A percentile compares a stretch with the other conserved stretches of the same genome.
phyloP scores from a whole-genome alignment of 2,113 vertebrate genomes.

The Natator depressus region DNA sequence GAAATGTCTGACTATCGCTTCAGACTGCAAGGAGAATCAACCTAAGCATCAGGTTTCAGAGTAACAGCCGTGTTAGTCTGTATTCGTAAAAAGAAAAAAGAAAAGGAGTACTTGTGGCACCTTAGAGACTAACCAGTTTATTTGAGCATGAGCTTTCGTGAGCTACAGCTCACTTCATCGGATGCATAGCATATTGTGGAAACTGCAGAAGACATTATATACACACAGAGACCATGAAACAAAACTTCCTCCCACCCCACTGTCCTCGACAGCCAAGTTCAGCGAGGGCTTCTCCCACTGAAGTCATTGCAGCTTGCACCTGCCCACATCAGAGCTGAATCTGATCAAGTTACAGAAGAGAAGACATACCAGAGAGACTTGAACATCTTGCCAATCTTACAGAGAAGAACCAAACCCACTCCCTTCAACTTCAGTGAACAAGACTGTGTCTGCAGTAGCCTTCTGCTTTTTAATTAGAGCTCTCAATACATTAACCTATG shows the following conservation, averaged over 20 bases:
- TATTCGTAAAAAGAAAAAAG: too few species aligned
- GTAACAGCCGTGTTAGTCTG: too few species aligned
- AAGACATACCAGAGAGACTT: slow-evolving; percentile 6
- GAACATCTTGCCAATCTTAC: slow-evolving; percentile 14
- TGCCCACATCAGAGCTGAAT: slow-evolving; percentile 4
- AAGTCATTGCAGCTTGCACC: not conserved
- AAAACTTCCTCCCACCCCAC: too few species aligned
- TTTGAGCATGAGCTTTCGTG: too few species aligned
- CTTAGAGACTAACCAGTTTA: too few species aligned
- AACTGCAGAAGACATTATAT: too few species aligned
- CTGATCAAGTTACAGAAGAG: not conserved
- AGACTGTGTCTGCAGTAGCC: not conserved
- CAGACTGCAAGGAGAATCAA: slow-evolving; percentile 3
- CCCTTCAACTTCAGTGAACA: not conserved
- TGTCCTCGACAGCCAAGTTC: not conserved
- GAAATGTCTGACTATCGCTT: slow-evolving; percentile 48
- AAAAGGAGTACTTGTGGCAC: too few species aligned
- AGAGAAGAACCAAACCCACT: not conserved
- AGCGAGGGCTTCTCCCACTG: not conserved
- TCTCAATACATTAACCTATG: slow-evolving; percentile 7
- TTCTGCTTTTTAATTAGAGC: not conserved
- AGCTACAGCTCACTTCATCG: too few species aligned
- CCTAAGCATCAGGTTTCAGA: too few species aligned
- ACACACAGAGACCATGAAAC: too few species aligned
- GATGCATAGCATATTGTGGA: too few species aligned